phyloP scores from a whole-genome alignment of 2,888 invertebrate species.

The Balanococcus diminutus region DNA sequence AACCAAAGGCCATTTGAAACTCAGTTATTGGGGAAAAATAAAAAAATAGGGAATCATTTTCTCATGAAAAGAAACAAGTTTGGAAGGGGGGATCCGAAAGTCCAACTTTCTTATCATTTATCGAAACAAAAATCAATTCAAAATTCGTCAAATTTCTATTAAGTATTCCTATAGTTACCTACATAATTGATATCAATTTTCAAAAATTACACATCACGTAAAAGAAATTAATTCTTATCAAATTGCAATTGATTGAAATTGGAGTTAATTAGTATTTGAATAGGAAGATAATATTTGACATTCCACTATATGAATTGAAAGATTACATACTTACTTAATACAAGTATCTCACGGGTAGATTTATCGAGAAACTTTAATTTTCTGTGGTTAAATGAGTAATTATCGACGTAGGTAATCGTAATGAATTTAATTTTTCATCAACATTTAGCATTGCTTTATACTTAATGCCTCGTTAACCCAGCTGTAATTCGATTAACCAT shows the following conservation, averaged over 20 bases:
- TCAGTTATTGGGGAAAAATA: too few species aligned
- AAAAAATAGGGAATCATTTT: too few species aligned
- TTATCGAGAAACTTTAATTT: not conserved
- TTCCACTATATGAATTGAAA: not conserved
- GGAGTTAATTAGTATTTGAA: too few species aligned
- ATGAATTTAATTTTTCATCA: conserved; percentile 6
- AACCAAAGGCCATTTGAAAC: too few species aligned
- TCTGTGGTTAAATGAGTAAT: not conserved
- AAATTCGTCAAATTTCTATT: too few species aligned
- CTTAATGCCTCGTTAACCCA: not conserved
- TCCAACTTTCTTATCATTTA: too few species aligned
- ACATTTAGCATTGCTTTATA: not conserved
- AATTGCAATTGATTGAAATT: not conserved
- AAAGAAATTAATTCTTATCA: not conserved
- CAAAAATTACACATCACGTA: not conserved
- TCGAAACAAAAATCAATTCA: too few species aligned
- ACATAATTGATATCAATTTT: too few species aligned
- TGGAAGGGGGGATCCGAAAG: too few species aligned
- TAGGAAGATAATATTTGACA: not conserved
- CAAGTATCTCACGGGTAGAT: not conserved
- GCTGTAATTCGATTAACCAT: conserved; percentile 5
- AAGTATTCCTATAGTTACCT: too few species aligned
- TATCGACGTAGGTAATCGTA: conserved; percentile 7
- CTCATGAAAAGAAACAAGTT: too few species aligned
- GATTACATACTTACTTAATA: too few species aligned